Percentiles rank a stretch among this genome's conserved stretches.
These are phyloP conservation scores for Litoditis marina DNA, from an alignment of 2,888 invertebrate species.

Conservation along the genomic window DNA sequence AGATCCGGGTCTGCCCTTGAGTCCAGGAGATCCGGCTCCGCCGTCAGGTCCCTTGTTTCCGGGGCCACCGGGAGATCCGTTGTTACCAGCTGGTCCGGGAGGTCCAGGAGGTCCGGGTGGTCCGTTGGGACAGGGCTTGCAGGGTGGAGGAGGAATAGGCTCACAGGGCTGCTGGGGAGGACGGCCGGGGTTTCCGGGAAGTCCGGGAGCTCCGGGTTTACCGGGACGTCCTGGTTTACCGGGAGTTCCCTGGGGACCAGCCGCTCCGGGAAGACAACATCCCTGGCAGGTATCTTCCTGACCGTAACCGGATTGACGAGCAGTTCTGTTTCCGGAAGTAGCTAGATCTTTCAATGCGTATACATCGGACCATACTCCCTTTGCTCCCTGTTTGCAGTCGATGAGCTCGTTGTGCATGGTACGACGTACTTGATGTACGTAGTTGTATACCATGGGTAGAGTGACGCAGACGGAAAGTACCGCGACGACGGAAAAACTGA, in stretches of 20 bases:
- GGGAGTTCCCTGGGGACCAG: constrained; percentile 55
- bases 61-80: constrained; percentile 25
- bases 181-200: constrained; percentile 59
- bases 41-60: constrained; percentile 33
- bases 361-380: constrained; percentile 53
- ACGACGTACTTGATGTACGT: constrained; percentile 44
- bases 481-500: constrained; percentile 53
- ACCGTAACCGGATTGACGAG: no score
- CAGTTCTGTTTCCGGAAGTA: constrained; percentile 52
- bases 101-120: constrained; percentile 43
- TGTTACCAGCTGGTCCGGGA: constrained; percentile 46
- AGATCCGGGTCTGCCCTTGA: constrained; percentile 35
- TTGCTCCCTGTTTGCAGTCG: constrained; percentile 49
- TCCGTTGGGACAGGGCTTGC: constrained; percentile 59
- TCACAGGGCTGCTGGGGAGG: constrained; percentile 56
- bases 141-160: constrained; percentile 60
- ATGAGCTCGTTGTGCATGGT: constrained; percentile 45
- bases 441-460: constrained; percentile 54
- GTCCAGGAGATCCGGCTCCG: constrained; percentile 18
- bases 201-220: constrained; percentile 58
- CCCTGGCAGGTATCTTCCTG: constrained; percentile 36
- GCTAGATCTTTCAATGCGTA: constrained; percentile 42
- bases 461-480: constrained; percentile 50
- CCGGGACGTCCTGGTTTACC: constrained; percentile 58
- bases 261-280: constrained; percentile 53